Evolutionary conservation across 2,113 vertebrate species (phyloP).

Genomic region (Sterna hirundo): DNA sequence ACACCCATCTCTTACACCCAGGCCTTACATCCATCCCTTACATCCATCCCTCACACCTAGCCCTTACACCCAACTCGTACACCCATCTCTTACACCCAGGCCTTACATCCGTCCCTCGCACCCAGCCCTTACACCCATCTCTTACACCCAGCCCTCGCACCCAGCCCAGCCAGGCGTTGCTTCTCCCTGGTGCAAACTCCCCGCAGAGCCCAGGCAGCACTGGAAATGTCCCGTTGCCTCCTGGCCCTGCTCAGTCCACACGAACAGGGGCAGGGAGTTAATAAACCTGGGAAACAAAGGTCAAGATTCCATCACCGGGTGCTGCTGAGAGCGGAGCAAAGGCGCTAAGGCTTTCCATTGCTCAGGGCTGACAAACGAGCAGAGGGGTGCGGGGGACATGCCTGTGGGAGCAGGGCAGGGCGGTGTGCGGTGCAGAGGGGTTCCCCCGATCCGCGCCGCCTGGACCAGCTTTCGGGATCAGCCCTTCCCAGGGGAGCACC

Average conservation of each 20-base stretch:
- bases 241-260: not conserved
- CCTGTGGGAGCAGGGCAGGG: not conserved
- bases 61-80: no score
- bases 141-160: no score
- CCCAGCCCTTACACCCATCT: no score
- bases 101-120: no score
- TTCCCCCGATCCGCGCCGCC: fast-evolving
- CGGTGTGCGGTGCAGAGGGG: not conserved
- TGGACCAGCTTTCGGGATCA: not conserved
- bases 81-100: no score
- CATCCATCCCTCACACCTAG: not conserved
- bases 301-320: not conserved
- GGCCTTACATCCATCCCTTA: no score
- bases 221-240: not conserved
- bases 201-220: not conserved
- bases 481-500: not conserved
- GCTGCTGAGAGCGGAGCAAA: not conserved
- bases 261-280: not conserved
- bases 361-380: not conserved
- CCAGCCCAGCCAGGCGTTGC: fast-evolving
- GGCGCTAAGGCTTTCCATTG: not conserved
- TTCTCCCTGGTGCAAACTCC: not conserved
- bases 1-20: no score
- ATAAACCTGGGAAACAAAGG: not conserved
- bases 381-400: not conserved